A percentile compares a stretch with the other conserved stretches of the same genome.
Evolutionary conservation across 2,797 vertebrate genomes (phyloP).

Genomic region (Orientallactaga sibirica): DNA sequence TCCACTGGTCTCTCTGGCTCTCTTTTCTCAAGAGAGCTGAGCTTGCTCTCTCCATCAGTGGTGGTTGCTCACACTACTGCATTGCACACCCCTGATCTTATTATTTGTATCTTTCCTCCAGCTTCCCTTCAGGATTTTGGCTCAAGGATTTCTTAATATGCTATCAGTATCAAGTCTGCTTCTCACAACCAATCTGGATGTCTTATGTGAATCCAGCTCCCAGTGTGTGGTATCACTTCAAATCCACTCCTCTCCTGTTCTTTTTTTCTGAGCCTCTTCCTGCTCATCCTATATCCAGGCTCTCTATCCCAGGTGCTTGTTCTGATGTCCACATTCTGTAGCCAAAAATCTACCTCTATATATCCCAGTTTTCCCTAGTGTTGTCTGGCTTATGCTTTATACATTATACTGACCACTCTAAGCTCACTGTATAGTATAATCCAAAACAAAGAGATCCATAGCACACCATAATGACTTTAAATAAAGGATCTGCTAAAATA

Average conservation of each 20-base stretch:
- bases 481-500: constrained; percentile 6
- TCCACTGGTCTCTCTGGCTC: not conserved
- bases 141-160: not conserved
- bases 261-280: not conserved
- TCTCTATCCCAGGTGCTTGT: not conserved
- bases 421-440: not conserved
- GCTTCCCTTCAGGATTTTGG: not conserved
- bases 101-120: not conserved
- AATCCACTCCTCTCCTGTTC: not conserved
- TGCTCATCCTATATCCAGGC: not conserved
- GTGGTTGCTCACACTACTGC: not conserved
- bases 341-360: constrained; percentile 2
- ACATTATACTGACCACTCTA: not conserved
- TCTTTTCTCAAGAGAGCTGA: not conserved
- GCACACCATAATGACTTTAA: not conserved
- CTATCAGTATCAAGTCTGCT: not conserved
- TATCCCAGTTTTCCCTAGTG: not conserved
- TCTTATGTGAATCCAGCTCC: not conserved
- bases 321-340: not conserved
- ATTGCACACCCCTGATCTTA: not conserved
- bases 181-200: not conserved
- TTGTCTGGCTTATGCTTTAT: not conserved
- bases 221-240: not conserved
- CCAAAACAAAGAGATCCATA: constrained; percentile 35
- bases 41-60: not conserved